phyloP scores from a whole-genome alignment of 2,797 vertebrate genomes.

The Crax fasciolata region DNA sequence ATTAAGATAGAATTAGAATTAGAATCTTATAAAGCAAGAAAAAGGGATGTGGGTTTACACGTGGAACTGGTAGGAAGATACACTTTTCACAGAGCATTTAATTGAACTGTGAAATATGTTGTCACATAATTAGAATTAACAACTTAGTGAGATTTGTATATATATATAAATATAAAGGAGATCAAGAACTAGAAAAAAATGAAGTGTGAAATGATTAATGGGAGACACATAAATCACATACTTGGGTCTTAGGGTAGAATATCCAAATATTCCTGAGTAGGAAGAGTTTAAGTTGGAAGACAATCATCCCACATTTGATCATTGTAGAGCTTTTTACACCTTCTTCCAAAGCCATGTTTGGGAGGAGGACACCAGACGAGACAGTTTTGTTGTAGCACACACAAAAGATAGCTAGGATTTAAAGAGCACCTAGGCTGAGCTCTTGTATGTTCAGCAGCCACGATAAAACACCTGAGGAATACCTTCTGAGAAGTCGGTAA shows the following conservation, averaged over 20 bases:
- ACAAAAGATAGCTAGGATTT: neutral
- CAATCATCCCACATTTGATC: neutral
- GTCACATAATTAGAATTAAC: neutral
- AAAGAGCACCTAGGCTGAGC: neutral
- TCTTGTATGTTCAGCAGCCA: neutral
- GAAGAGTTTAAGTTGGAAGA: neutral
- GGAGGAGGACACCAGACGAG: neutral
- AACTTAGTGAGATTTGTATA: neutral
- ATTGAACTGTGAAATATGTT: neutral
- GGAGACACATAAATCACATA: neutral
- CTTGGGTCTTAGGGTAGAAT: neutral
- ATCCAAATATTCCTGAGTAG: neutral
- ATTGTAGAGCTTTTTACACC: neutral
- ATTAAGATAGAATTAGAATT: too few relatives aligned
- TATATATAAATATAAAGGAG: neutral
- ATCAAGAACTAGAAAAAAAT: neutral
- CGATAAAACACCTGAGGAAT: neutral
- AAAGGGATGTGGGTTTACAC: neutral
- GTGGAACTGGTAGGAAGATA: neutral
- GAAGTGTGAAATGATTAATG: accelerated
- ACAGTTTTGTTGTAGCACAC: neutral
- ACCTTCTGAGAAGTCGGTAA: neutral
- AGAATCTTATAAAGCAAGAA: neutral
- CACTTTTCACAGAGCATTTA: neutral
- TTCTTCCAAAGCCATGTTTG: neutral